A percentile compares a stretch with the other conserved stretches of the same genome.
These are phyloP conservation scores for Drosophila meridionalis DNA, from an alignment of 2,888 invertebrate genomes.

Conservation along the genomic window DNA sequence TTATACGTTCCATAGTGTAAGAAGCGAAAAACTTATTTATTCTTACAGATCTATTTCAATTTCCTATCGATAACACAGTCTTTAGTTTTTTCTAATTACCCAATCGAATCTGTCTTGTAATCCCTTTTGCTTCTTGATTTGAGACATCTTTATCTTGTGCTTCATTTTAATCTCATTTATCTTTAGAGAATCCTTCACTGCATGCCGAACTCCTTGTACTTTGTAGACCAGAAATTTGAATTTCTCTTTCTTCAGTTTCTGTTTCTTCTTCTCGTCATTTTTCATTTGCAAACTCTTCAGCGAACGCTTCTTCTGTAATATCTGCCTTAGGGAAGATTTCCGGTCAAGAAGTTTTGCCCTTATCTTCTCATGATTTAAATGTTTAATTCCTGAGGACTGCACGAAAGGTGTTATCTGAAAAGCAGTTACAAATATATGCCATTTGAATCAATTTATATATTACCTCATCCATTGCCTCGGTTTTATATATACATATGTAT, in stretches of 20 bases:
- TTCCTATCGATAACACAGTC: background rate
- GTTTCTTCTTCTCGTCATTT: too few species aligned
- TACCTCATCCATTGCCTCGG: constrained; percentile 4
- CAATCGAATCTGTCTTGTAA: too few species aligned
- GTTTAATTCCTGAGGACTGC: background rate
- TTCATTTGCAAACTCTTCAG: background rate
- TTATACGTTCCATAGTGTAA: background rate
- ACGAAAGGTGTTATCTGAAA: background rate
- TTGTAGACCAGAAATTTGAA: background rate
- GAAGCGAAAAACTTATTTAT: background rate
- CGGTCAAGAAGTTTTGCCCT: background rate
- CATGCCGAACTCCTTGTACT: background rate
- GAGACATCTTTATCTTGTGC: background rate
- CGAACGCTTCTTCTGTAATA: background rate
- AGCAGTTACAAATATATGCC: background rate
- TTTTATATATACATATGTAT: background rate
- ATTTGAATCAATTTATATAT: background rate
- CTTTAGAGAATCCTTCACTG: too few species aligned
- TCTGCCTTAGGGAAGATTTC: background rate
- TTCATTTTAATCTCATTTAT: background rate
- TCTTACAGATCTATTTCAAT: background rate
- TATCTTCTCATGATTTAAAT: too few species aligned
- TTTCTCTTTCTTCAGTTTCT: background rate
- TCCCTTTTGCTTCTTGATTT: background rate
- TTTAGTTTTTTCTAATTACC: background rate